Conservation (phyloP, 2,113 vertebrate species). For the Dipodomys spectabilis region DNA sequence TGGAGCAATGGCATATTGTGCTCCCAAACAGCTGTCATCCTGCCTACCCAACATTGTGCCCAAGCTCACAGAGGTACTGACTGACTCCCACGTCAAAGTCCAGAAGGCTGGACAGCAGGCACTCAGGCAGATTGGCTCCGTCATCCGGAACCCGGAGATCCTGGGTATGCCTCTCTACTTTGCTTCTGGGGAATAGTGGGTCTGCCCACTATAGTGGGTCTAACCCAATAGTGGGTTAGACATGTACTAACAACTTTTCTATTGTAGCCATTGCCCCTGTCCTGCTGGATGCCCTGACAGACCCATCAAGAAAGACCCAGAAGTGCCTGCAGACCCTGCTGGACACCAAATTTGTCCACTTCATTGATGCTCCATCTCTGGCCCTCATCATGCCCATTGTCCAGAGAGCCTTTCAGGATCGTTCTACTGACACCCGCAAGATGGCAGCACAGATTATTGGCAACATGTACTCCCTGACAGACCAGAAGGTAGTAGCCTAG, state of each 20-base stretch:
- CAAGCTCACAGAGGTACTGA: slow-evolving; percentile 98
- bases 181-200: background rate
- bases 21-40: slow-evolving; percentile 98
- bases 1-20: slow-evolving; percentile 98
- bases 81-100: slow-evolving; percentile 98
- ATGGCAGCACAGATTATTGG: slow-evolving; percentile 99
- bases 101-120: slow-evolving; percentile 99
- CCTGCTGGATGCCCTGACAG: slow-evolving; percentile 96
- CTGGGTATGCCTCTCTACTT: slow-evolving; percentile 86
- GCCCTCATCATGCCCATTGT: slow-evolving; percentile 99
- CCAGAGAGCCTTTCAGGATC: slow-evolving; percentile 98
- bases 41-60: slow-evolving; percentile 98
- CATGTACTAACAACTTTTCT: slow-evolving; percentile 43
- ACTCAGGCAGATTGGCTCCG: slow-evolving; percentile 96
- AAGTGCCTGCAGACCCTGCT: slow-evolving; percentile 97
- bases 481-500: slow-evolving; percentile 92
- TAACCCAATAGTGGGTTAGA: background rate
- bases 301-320: slow-evolving; percentile 96
- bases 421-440: slow-evolving; percentile 98
- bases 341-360: slow-evolving; percentile 99
- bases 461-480: slow-evolving; percentile 99
- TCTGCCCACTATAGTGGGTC: no score
- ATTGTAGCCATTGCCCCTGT: slow-evolving; percentile 94
- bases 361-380: slow-evolving; percentile 97
- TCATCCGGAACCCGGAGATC: slow-evolving; percentile 99